Percentiles rank a stretch among this genome's conserved stretches.
Evolutionary conservation across 1,140 invertebrate species (phyloP).

Genomic region (Drosophila parabipectinata): DNA sequence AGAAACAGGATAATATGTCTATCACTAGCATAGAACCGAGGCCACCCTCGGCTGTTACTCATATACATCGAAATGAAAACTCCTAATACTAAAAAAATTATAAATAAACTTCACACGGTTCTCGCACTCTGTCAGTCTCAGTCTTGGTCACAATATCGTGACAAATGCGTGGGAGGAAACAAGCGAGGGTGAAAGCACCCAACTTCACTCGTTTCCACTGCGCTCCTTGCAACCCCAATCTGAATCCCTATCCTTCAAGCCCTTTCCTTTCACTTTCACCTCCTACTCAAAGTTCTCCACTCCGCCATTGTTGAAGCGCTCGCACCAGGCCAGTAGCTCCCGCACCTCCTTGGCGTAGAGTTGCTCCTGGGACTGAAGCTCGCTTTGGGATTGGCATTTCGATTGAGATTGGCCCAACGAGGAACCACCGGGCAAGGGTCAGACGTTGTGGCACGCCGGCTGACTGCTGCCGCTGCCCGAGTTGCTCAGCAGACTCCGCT

Average conservation of each 20-base stretch:
- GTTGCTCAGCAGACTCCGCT: slow-evolving; percentile 76
- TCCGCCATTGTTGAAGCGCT: slow-evolving; percentile 77
- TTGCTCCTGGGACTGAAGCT: slow-evolving; percentile 58
- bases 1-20: slow-evolving; percentile 59
- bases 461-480: slow-evolving; percentile 73
- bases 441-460: slow-evolving; percentile 73
- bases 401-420: slow-evolving; percentile 29
- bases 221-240: slow-evolving; percentile 1
- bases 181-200: no score
- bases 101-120: slow-evolving; percentile 32
- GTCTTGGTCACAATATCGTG: slow-evolving; percentile 46
- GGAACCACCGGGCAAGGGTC: slow-evolving; percentile 51
- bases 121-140: slow-evolving; percentile 55
- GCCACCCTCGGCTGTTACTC: slow-evolving; percentile 12
- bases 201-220: background rate
- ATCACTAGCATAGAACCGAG: slow-evolving; percentile 72
- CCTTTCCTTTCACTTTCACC: background rate
- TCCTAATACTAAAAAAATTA: slow-evolving; percentile 49
- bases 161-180: background rate
- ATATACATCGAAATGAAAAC: slow-evolving; percentile 53
- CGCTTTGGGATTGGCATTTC: slow-evolving; percentile 24
- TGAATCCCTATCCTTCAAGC: background rate
- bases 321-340: slow-evolving; percentile 77
- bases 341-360: slow-evolving; percentile 75
- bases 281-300: slow-evolving; percentile 72